Percentiles rank a stretch among this genome's conserved stretches.
phyloP scores from a whole-genome alignment of 2,113 vertebrate genomes.

The Prolemur simus region DNA sequence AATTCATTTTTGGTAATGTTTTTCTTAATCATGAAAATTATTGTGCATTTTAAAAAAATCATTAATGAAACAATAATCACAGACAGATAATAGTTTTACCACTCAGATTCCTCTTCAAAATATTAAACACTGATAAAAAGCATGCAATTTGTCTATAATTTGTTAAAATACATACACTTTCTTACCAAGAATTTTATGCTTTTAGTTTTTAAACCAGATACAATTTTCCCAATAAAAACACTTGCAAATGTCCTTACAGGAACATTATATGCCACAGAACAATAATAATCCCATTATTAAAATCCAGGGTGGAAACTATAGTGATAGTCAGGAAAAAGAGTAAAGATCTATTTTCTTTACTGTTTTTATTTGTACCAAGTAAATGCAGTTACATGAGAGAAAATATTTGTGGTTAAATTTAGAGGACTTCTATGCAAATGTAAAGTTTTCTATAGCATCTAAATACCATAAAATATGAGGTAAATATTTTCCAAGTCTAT shows the following conservation, averaged over 20 bases:
- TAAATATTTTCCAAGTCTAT: not conserved
- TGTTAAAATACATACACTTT: not conserved
- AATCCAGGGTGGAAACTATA: not conserved
- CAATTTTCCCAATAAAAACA: not conserved
- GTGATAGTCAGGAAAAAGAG: not conserved
- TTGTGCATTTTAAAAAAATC: not conserved
- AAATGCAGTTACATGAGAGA: not conserved
- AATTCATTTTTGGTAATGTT: not conserved
- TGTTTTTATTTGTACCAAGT: not conserved
- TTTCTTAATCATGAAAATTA: constrained; percentile 25
- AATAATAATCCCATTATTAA: not conserved
- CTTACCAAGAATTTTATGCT: not conserved
- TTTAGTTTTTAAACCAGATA: not conserved
- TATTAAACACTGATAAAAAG: not conserved
- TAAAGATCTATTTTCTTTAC: not conserved
- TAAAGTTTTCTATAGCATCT: not conserved
- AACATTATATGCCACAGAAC: not conserved
- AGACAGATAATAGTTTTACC: not conserved
- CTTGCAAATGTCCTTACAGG: not conserved
- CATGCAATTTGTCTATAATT: not conserved
- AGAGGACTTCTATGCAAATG: not conserved
- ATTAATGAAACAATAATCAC: not conserved
- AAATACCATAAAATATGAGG: not conserved
- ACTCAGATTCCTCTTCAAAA: not conserved
- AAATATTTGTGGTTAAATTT: not conserved